Evolutionary conservation across 2,888 invertebrate species (phyloP), one percentile per base, ranked within the genome.

Genomic region (Orgyia antiqua): DNA sequence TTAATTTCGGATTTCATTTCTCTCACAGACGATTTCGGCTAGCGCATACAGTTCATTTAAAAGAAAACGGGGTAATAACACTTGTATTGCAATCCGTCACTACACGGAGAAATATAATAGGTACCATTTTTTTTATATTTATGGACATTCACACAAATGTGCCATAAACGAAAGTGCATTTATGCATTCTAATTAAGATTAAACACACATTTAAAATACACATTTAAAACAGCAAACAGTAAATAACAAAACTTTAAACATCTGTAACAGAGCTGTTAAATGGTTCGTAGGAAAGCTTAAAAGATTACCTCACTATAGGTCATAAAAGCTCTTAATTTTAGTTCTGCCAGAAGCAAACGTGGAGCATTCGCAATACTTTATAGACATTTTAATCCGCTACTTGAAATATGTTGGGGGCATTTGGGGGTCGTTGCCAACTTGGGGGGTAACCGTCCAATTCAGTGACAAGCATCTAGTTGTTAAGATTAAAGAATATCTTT

Each of bases 341-440:
- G 72, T 75, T 78, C 75, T 80, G 84, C 80, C 84, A 72, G 63
- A 45, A 51, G 55, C 80, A 79, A 70, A 72, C 77, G 73, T 58
- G 68, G 63, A 64, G 67, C 68, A 72, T 78, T 84, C 82, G 74
- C 83, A n/a, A n/a, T n/a, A 76, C 82, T 78, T 68, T 63, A 67
- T 65, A 68, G 67, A 71, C 72, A 66, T 60, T 73, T 69, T 82
- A 83, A 83, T 79, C 80, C 80, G 71, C 75, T 72, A 68, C 80
- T 84, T 84, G 79, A 84, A 83, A 79, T 83, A 80, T 84, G 79
- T 73, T 66, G 43, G 51, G 52, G 71, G 67, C 42, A 6, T 27
- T 29, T 33, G 18, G 29, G 29, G 33, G 26, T 37, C 52, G 54
- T n/a, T n/a, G 6, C 21, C 23, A 17, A 8, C 56, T 50, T 36